Conservation (phyloP, 2,888 invertebrate species). For the Graphium colonna region DNA sequence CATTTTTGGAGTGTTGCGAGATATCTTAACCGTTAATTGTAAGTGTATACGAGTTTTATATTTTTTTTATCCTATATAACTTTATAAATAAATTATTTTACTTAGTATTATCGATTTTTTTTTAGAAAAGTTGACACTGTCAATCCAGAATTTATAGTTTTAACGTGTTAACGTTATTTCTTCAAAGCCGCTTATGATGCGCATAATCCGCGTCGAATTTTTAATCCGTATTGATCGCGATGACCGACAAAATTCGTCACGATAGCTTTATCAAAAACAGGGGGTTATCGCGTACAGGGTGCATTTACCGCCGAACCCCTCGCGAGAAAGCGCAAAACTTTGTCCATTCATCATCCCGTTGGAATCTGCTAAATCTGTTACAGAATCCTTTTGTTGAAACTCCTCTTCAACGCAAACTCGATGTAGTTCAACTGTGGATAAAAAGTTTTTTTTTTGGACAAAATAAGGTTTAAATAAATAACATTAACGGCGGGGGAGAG, state of each 20-base stretch:
- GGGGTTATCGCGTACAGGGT: constrained; percentile 6
- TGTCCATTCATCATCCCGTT: constrained; percentile 34
- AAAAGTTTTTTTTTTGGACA: constrained; percentile 19
- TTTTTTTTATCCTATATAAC: too few relatives aligned
- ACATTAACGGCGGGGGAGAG: background rate
- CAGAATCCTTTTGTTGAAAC: constrained; percentile 36
- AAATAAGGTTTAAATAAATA: background rate
- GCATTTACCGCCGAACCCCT: constrained; percentile 12
- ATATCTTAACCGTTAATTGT: too few relatives aligned
- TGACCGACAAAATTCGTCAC: constrained; percentile 13
- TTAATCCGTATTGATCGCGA: constrained; percentile 15
- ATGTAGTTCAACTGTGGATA: constrained; percentile 14
- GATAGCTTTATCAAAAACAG: constrained; percentile 16
- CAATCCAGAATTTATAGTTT: too few relatives aligned
- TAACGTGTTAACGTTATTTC: background rate
- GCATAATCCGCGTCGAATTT: constrained; percentile 1
- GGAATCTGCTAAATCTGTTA: constrained; percentile 34
- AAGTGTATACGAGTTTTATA: too few relatives aligned
- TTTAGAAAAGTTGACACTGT: too few relatives aligned
- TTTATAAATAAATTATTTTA: too few relatives aligned
- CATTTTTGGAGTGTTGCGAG: too few relatives aligned
- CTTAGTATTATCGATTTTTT: too few relatives aligned
- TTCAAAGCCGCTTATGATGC: too few relatives aligned
- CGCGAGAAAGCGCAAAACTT: constrained; percentile 20
- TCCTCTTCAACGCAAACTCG: constrained; percentile 26